Evolutionary conservation across 2,113 vertebrate genomes (phyloP), one percentile per base, ranked within the genome.

Genomic region (human (Homo sapiens)): DNA sequence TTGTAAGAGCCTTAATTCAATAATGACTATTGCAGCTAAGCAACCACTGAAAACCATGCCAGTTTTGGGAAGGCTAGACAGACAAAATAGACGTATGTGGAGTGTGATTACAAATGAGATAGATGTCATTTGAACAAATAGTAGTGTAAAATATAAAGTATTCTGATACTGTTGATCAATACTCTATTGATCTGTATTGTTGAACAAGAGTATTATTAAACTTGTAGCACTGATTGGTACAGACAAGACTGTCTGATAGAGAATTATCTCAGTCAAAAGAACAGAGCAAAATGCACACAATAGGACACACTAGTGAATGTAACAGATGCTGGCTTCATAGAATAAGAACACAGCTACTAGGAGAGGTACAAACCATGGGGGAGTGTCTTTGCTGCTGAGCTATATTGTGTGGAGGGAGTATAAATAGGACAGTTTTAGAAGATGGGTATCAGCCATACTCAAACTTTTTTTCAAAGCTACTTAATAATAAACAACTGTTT

Each of bases 401-500:
- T 22, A 22, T 40, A 27, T 61, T 32, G 2, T 17, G 16, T 32
- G 23, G 55, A 32, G 3, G 45, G 22, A 5, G 18, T 40, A 45
- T 12, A 45, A 81, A 79, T 6, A 35, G 27, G 8, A 13, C 32
- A 20, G 12, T 23, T 73, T 32, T 70, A 2, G 75, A 93, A 48
- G 20, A 75, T 84, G 57, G 16, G 16, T 32, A 35, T 43, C 32
- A 79, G 57, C 40, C 66, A 48, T 43, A 84, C 32, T 25, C 38
- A 23, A 25, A 11, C 8, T 9, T 35, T 43, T 76, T 82, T 55
- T 64, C 76, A 64, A 66, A 96, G 23, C 88, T 95, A 57, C 81
- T 89, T 85, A 92, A 96, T 84, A 73, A 94, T 90, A 83, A 97
- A 87, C 75, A 88, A 93, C 25, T 85, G 13, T 64, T 84, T 76